Percentiles rank a stretch among this genome's conserved stretches.
Evolutionary conservation across 2,888 invertebrate species (phyloP).

Genomic region (Tachina fera): DNA sequence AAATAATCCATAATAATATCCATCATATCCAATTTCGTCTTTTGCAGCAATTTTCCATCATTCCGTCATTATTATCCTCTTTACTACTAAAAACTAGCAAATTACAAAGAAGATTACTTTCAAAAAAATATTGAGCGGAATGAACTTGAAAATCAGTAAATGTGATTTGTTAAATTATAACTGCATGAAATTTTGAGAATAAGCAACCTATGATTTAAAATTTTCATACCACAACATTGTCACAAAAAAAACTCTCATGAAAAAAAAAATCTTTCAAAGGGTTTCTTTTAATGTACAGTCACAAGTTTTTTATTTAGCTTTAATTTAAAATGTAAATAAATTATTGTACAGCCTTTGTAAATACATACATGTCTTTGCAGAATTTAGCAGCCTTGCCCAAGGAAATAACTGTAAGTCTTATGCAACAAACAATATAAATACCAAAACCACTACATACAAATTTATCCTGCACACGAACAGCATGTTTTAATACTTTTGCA

Average conservation of each 20-base stretch:
- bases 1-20: too few relatives aligned
- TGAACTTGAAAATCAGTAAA: too few relatives aligned
- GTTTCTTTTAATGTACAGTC: conserved; percentile 50
- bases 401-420: conserved; percentile 89
- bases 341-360: conserved; percentile 80
- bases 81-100: too few relatives aligned
- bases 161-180: too few relatives aligned
- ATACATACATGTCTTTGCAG: conserved; percentile 86
- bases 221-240: neutral
- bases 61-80: too few relatives aligned
- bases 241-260: neutral
- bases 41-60: too few relatives aligned
- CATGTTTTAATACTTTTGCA: neutral
- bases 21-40: too few relatives aligned
- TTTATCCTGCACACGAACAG: conserved; percentile 9
- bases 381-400: conserved; percentile 91
- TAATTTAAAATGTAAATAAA: conserved; percentile 65
- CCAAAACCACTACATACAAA: neutral
- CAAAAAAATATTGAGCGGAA: too few relatives aligned
- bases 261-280: neutral
- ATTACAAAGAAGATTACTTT: too few relatives aligned
- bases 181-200: too few relatives aligned
- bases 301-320: conserved; percentile 59
- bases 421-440: neutral
- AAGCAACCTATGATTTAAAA: too few relatives aligned